A percentile compares a stretch with the other conserved stretches of the same genome.
Evolutionary conservation across 2,113 vertebrate genomes (phyloP).

Genomic region (Clupea harengus): DNA sequence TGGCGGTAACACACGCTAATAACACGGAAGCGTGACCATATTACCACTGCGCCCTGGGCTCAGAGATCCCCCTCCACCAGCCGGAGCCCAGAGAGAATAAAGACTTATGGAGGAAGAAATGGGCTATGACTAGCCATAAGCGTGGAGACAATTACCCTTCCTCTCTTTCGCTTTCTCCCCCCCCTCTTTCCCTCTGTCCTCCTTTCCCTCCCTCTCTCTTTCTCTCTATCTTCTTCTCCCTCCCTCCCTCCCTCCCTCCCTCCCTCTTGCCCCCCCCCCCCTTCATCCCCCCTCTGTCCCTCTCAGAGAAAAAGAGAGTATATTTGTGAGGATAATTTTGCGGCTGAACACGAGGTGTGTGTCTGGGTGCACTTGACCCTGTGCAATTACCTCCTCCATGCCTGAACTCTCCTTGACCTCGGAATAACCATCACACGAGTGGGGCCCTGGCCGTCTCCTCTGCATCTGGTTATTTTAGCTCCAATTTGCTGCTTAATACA

Average conservation of each 20-base stretch:
- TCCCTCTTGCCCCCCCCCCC: not conserved
- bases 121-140: slow-evolving; percentile 91
- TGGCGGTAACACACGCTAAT: not conserved
- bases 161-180: slow-evolving; percentile 45
- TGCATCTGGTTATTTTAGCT: slow-evolving; percentile 98
- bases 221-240: not conserved
- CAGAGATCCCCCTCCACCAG: slow-evolving; percentile 71
- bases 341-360: slow-evolving; percentile 68
- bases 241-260: not conserved
- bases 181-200: not conserved
- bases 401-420: slow-evolving; percentile 99
- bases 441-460: slow-evolving; percentile 81
- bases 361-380: slow-evolving; percentile 84
- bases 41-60: slow-evolving; percentile 74
- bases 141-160: slow-evolving; percentile 86
- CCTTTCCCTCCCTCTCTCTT: not conserved
- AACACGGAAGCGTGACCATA: not conserved
- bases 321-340: slow-evolving; percentile 93
- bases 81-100: slow-evolving; percentile 64
- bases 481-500: slow-evolving; percentile 92
- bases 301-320: slow-evolving; percentile 76
- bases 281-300: not conserved
- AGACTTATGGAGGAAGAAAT: slow-evolving; percentile 87
- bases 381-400: slow-evolving; percentile 82
- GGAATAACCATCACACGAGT: slow-evolving; percentile 76